phyloP scores from a whole-genome alignment of 2,888 invertebrate species.

The Argyra leucocephala region DNA sequence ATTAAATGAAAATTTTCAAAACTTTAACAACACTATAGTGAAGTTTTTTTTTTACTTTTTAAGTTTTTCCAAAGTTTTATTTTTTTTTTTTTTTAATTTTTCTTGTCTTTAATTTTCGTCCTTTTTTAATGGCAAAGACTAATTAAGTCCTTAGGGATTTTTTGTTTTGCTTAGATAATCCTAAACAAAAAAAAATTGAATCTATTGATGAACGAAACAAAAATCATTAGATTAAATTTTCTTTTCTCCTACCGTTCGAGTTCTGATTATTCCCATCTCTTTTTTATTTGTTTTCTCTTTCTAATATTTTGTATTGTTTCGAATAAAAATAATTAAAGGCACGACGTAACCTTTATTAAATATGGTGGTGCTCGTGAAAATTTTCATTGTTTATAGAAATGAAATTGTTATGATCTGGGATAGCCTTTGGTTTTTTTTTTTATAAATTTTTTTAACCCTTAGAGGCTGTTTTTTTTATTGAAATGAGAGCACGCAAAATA shows the following conservation, averaged over 20 bases:
- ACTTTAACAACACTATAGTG: background rate
- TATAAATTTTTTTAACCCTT: no score
- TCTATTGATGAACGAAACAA: background rate
- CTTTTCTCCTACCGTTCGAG: background rate
- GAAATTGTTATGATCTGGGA: no score
- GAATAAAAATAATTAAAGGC: no score
- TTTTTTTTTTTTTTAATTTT: background rate
- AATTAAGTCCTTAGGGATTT: constrained; percentile 6
- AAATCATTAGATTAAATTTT: background rate
- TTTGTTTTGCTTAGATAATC: background rate
- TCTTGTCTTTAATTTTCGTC: background rate
- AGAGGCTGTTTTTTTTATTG: no score
- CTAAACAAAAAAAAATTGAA: background rate
- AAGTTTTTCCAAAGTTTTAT: background rate
- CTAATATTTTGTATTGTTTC: no score
- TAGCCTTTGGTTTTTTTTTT: no score
- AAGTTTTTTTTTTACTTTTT: background rate
- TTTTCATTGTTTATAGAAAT: no score
- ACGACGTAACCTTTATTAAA: no score
- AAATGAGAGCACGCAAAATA: no score
- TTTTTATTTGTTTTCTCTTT: no score
- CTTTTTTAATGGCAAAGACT: background rate
- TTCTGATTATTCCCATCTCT: no score
- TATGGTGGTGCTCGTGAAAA: background rate
- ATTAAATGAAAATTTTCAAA: background rate